Evolutionary conservation across 1,140 invertebrate species (phyloP), one percentile per base, ranked within the genome.

Genomic region (Brachionus asplanchnoidis): DNA sequence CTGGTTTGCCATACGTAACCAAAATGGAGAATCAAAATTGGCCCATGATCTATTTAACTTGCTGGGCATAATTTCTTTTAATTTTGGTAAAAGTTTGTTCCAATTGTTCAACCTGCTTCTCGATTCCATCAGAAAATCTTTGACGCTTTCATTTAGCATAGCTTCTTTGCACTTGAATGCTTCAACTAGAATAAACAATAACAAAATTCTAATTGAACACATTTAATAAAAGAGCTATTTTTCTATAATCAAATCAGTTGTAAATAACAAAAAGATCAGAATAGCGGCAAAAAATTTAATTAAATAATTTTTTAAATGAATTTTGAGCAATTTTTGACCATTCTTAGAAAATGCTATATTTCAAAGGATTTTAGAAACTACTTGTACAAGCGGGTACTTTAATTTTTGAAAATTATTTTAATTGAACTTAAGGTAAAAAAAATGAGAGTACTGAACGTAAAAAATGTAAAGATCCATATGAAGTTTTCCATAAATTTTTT

Each of bases 1-100:
- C 36, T 82, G 79, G 26, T 82, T 82, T 40, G 79, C 79, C 79
- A 82, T 42, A 9, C 79, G 36, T 9, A 82, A 14, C 79, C 79
- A 82, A 65, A 82, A 82, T 23, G 79, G 79, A 7, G 32, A 53
- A 14, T 82, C 42, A n/a, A 20, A 44, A 60, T 42, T 46, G 0
- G 53, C 20, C 79, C 26, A 66, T 46, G 40, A n/a, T 6, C 40
- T 8, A 26, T 65, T 44, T 20, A 20, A 23, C 1, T 68, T 65
- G 20, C 36, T 26, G 23, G n/a, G 12, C 20, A 68, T 20, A 2
- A 44, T 20, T 44, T 82, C 53, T 20, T 68, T 65, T 65, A 82
- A 14, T 65, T 65, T 82, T 3, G 79, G 79, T 12, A 82, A 46
- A 44, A 82, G 12, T 17, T 68, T 42, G 14, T 68, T 44, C 53